Evolutionary conservation across 2,888 invertebrate genomes (phyloP).

Genomic region (Brassicogethes aeneus): DNA sequence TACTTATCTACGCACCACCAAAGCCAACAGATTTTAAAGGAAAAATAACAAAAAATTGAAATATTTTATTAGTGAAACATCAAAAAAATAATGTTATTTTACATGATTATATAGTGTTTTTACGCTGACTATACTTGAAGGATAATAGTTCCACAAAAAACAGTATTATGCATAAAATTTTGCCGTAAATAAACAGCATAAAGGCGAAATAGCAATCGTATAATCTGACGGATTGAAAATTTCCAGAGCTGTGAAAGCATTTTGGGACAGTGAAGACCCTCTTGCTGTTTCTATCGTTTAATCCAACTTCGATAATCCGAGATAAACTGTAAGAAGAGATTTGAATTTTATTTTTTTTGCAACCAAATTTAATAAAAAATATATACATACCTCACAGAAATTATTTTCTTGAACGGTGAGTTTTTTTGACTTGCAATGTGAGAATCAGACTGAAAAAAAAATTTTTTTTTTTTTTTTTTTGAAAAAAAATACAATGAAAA

Average conservation of each 20-base stretch:
- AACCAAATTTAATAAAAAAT: no score
- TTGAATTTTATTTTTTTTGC: neutral
- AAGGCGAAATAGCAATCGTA: slow-evolving; percentile 27
- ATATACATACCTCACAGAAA: slow-evolving; percentile 24
- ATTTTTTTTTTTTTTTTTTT: slow-evolving; percentile 1
- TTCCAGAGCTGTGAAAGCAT: slow-evolving; percentile 25
- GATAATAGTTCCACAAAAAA: neutral
- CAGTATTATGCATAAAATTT: slow-evolving; percentile 41
- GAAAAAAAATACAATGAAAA: slow-evolving; percentile 3
- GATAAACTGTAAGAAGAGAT: slow-evolving; percentile 19
- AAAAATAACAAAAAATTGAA: no score
- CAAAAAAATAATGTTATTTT: no score
- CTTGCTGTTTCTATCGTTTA: slow-evolving; percentile 19
- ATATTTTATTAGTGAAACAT: no score
- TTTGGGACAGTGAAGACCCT: slow-evolving; percentile 22
- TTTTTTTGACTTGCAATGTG: slow-evolving; percentile 23
- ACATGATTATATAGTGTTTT: no score
- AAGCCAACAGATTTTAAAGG: no score
- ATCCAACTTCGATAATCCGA: slow-evolving; percentile 24
- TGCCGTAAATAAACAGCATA: slow-evolving; percentile 22
- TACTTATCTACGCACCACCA: no score
- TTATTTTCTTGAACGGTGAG: slow-evolving; percentile 26
- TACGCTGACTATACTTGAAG: no score
- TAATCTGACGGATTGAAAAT: slow-evolving; percentile 27
- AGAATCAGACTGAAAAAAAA: slow-evolving; percentile 17